Percentiles rank a stretch among this genome's conserved stretches.
These are phyloP conservation scores for Polymixis flavicincta DNA, from an alignment of 2,888 invertebrate species.

Conservation along the genomic window DNA sequence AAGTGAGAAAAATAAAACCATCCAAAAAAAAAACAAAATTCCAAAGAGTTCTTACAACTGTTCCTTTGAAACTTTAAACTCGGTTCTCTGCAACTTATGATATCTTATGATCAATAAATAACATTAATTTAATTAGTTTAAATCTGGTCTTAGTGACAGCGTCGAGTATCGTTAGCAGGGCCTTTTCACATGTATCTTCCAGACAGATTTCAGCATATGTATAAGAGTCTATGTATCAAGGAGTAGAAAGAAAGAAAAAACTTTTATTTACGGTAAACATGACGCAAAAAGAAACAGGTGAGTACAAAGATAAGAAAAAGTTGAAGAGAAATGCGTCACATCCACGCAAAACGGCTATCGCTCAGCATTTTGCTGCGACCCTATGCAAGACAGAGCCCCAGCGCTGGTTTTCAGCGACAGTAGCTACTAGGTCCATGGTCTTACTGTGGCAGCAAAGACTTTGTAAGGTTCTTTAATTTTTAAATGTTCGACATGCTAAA, in stretches of 20 bases:
- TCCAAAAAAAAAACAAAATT: constrained; percentile 2
- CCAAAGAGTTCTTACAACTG: constrained; percentile 14
- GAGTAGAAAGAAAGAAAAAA: too few species aligned
- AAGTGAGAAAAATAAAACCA: constrained; percentile 36
- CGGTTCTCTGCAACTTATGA: constrained; percentile 6
- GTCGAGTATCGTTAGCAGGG: neutral
- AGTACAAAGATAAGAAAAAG: too few species aligned
- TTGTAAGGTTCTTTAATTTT: neutral
- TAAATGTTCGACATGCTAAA: neutral
- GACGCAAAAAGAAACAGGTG: too few species aligned
- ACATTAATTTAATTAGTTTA: constrained; percentile 53
- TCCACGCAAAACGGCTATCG: too few species aligned
- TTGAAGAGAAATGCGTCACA: too few species aligned
- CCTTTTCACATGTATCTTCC: neutral
- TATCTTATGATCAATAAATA: constrained; percentile 39
- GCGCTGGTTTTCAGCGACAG: too few species aligned
- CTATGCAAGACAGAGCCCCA: too few species aligned
- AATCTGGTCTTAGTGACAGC: constrained; percentile 24
- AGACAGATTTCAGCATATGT: neutral
- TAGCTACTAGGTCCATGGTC: neutral
- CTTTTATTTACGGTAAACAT: too few species aligned
- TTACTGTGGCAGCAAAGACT: neutral
- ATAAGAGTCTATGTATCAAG: neutral
- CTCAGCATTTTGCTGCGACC: too few species aligned
- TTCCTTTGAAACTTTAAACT: constrained; percentile 24